These are phyloP conservation scores for Marasmarcha lunaedactyla DNA, from an alignment of 2,888 invertebrate species.

Conservation along the genomic window DNA sequence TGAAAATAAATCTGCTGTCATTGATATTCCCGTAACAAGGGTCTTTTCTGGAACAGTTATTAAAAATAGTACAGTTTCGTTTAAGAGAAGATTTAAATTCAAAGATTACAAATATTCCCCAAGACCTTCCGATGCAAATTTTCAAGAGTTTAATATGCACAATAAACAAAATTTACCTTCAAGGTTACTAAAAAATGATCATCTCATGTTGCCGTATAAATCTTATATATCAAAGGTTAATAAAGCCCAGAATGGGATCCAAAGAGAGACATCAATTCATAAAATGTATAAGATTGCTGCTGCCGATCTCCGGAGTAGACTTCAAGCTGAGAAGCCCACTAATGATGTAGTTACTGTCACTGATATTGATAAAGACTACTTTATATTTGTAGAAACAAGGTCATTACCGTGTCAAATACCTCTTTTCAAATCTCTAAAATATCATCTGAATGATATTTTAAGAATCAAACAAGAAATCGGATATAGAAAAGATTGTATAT, in stretches of 20 bases:
- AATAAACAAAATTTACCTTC: too few species aligned
- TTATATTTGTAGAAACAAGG: constrained; percentile 27
- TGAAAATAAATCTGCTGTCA: too few species aligned
- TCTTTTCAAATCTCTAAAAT: constrained; percentile 33
- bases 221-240: constrained; percentile 31
- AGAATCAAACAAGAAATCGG: constrained; percentile 38
- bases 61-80: too few species aligned
- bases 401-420: constrained; percentile 21
- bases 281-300: constrained; percentile 37
- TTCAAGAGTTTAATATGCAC: too few species aligned
- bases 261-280: constrained; percentile 22
- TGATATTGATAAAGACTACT: constrained; percentile 36
- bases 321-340: constrained; percentile 22
- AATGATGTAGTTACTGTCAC: constrained; percentile 30
- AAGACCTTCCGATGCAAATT: constrained; percentile 17
- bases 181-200: constrained; percentile 13
- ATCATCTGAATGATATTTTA: constrained; percentile 25
- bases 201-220: constrained; percentile 32
- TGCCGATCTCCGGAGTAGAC: constrained; percentile 27
- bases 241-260: constrained; percentile 22
- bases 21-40: too few species aligned
- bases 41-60: too few species aligned
- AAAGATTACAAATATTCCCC: constrained; percentile 19
- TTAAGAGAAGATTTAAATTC: too few species aligned
- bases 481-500: constrained; percentile 49